Base-by-base conservation (phyloP, 2,797 vertebrate genomes). In the Lophotriccus pileatus region DNA sequence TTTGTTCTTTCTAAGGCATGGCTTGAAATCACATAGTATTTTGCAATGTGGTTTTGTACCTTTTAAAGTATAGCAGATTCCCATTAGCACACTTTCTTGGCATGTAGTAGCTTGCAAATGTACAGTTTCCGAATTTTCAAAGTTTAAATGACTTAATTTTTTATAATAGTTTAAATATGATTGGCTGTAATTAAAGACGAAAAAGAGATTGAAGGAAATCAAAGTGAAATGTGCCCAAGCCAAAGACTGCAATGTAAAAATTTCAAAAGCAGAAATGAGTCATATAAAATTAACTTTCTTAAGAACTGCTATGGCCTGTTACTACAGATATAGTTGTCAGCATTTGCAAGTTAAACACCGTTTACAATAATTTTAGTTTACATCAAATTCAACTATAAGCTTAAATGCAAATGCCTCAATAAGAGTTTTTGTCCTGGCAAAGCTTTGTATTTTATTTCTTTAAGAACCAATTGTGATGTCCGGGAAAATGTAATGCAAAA, bases 241-340 rank as follows among this genome's bases (percentile, higher is more conserved):
- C 17, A 24, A 52, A 69, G 37, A 79, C 21, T 46, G 22, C 47
- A 84, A 55, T 0, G 0, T 90, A 78, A 83, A 83, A 76, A 69
- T 66, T 93, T 91, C 80, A 2, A 12, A 59, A 80, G 87, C 49
- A 96, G 47, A 87, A 89, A 77, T 80, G 75, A 95, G 36, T 93
- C 82, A 79, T 74, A 27, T 56, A 93, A 94, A 94, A 96, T 91
- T 83, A 94, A 92, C 81, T 96, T 93, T 83, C 72, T 80, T 74
- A 83, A 89, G 64, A 77, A 83, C 14, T 77, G 34, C 78, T 72
- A 5, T 36, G 82, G 64, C 91, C 87, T 89, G 64, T 96, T 95
- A 93, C 44, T 72, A 43, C 82, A 85, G 79, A 64, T 92, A 64
- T 67, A 4, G 21, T 75, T 95, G 84, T 96, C 91, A 96, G 87